Evolutionary conservation across 2,113 vertebrate species (phyloP), one percentile per base, ranked within the genome.

Genomic region (Xyrauchen texanus): DNA sequence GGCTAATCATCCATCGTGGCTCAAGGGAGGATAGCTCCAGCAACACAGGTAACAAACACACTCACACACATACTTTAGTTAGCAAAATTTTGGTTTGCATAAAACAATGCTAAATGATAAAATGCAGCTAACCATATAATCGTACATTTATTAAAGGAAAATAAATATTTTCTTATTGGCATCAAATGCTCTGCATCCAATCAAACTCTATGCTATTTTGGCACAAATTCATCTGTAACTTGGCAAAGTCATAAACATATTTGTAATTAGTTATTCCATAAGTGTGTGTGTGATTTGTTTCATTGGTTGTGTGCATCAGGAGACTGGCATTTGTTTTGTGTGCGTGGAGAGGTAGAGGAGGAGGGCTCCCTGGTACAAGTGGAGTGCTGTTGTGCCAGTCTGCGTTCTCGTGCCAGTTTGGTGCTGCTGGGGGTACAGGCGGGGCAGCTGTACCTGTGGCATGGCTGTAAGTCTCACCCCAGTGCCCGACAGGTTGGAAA

Each of bases 281-380:
- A 1, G 21, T 34, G 21, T 34, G 21, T 34, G 21, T 34, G 21
- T 66, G 55, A 49, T 64, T 8, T 53, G 64, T 69, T 44, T 78
- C 34, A 75, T 21, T 72, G 51, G 53, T 8, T 2, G 6, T n/a
- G n/a, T 61, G 4, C 16, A 4, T n/a, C 3, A 93, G 93, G 34
- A 0, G 82, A 68, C 58, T 93, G 93, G 92, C 88, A 86, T 74
- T 68, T 93, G 84, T 94, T 93, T 76, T 91, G 90, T 16, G 90
- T 92, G 46, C 90, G 91, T 1, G 93, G 93, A 0, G 93, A 94
- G 79, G 77, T 46, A 0, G 78, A 85, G 47, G 79, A 65, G 10
- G 93, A 94, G 83, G 92, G 91, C 21, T 89, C 84, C 0, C 82
- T 94, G 84, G 82, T 93, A 78, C 93, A 94, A 86, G 93, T 93